Conservation (phyloP, 2,113 vertebrate genomes). For the Apaloderma vittatum region DNA sequence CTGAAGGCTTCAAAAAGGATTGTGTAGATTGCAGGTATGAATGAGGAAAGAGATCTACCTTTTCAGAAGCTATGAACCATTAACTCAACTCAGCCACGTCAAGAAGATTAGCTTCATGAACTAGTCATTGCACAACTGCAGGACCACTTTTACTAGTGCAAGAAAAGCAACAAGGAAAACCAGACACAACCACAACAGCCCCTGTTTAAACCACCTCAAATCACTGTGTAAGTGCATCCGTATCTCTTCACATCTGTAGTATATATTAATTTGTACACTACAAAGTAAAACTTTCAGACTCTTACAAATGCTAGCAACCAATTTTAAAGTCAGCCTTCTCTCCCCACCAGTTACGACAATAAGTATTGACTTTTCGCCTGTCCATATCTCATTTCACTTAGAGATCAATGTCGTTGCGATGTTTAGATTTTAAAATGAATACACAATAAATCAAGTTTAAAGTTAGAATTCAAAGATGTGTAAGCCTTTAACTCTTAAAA, state of each 20-base stretch:
- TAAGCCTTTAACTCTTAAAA: not conserved
- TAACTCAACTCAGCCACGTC: not conserved
- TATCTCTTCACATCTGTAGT: not conserved
- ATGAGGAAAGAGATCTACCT: not conserved
- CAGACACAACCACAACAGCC: not conserved
- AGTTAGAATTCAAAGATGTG: not conserved
- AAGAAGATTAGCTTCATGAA: not conserved
- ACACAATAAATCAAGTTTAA: not conserved
- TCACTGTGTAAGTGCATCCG: not conserved
- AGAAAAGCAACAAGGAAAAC: not conserved
- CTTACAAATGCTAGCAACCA: not conserved
- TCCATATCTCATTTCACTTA: not conserved
- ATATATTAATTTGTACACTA: not conserved
- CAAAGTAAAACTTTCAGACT: not conserved
- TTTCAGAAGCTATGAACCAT: slow-evolving; percentile 13
- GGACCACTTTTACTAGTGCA: not conserved
- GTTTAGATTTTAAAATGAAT: not conserved
- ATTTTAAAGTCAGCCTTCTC: not conserved
- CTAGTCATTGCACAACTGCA: not conserved
- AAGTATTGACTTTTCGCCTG: not conserved
- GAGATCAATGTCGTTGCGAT: not conserved
- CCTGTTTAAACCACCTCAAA: not conserved
- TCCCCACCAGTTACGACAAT: not conserved
- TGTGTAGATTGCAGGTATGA: not conserved
- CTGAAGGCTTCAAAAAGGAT: not conserved